These are phyloP conservation scores for Hirtodrosophila confusa DNA, from an alignment of 2,888 invertebrate genomes.

Conservation along the genomic window DNA sequence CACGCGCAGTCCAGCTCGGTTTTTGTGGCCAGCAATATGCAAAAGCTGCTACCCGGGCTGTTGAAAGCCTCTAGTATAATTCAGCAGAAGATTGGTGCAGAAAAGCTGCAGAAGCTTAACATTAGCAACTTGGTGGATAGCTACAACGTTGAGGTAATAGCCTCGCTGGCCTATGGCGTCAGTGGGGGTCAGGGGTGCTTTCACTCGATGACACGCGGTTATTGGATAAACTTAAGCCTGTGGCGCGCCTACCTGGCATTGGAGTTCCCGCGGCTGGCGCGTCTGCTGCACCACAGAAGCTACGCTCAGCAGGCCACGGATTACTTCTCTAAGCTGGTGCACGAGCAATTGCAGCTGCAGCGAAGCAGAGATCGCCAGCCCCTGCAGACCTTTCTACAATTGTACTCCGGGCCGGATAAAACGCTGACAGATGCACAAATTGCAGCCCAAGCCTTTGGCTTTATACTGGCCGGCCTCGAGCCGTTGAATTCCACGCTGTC, in stretches of 20 bases:
- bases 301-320: constrained; percentile 53
- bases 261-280: constrained; percentile 70
- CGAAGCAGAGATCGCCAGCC: constrained; percentile 57
- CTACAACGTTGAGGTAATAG: constrained; percentile 85
- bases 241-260: constrained; percentile 67
- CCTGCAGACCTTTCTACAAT: constrained; percentile 86
- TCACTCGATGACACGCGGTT: constrained; percentile 64
- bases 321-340: constrained; percentile 76
- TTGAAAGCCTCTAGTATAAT: constrained; percentile 59
- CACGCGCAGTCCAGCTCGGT: constrained; percentile 72
- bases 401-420: constrained; percentile 82
- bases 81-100: constrained; percentile 67
- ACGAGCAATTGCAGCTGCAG: constrained; percentile 65
- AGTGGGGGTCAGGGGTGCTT: constrained; percentile 83
- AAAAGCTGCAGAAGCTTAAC: constrained; percentile 64
- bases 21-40: constrained; percentile 74
- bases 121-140: constrained; percentile 84
- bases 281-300: constrained; percentile 62
- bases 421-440: constrained; percentile 72
- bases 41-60: constrained; percentile 70
- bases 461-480: constrained; percentile 86
- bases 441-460: constrained; percentile 82
- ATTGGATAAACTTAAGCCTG: constrained; percentile 59
- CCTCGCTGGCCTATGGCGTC: constrained; percentile 84
- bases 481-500: constrained; percentile 87